Base-by-base conservation (phyloP, 2,797 vertebrate genomes). In the Triplophysa bombifrons region DNA sequence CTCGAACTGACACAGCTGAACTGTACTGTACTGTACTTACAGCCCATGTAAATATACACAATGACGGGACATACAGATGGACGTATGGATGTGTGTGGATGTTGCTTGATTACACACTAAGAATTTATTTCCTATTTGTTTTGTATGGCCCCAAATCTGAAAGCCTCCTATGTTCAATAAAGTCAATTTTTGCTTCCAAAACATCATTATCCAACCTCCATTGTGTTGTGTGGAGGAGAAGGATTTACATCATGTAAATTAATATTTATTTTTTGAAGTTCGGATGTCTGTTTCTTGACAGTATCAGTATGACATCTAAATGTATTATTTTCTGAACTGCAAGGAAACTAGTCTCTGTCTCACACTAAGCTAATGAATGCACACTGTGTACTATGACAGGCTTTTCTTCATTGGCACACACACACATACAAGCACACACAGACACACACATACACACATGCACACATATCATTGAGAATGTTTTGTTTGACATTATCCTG, bases 401-500 rank as follows among this genome's bases (percentile, higher is more conserved):
- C 34, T 74, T 80, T 10, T 13, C 11, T 30, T 25, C 20, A 38
- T 6, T 3, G 12, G 10, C 38, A 41, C 38, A 44, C 20, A 27
- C 25, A 2, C 25, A 27, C 25, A 27, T 3, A 27, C 25, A 27
- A 2, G 25, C 25, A 44, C 14, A 46, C 27, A 44, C 25, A 27
- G 1, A 27, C 38, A 41, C 38, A 44, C 20, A 27, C 25, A 2
- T 3, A 27, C 25, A 27, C 25, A 27, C 25, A 27, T 27, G 25
- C 25, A 44, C 14, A 46, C 27, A 44, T 38, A 38, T 48, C 14
- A 56, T 50, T 17, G 12, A 61, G 51, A 58, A 72, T 34, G 25
- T 72, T 55, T 41, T 10, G 20, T 79, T 58, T 14, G 7, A 67
- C 41, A 77, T 70, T 70, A 60, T 55, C 60, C 41, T 60, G n/a